Conservation (phyloP, 2,888 invertebrate genomes). For the Amphipyra tragopoginis region DNA sequence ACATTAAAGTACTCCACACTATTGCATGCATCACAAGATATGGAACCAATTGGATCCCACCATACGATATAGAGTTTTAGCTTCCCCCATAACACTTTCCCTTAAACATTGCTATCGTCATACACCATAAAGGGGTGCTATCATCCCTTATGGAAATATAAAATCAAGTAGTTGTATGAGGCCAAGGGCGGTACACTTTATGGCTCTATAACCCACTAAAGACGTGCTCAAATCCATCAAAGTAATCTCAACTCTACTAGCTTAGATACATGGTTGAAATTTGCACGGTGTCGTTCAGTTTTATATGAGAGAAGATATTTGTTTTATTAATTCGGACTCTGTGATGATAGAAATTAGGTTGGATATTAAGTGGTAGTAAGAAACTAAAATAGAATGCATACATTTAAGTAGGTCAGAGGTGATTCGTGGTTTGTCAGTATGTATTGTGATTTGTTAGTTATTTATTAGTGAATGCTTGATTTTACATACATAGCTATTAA, state of each 20-base stretch:
- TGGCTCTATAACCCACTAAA: constrained; percentile 58
- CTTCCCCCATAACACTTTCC: constrained; percentile 30
- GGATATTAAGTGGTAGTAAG: constrained; percentile 20
- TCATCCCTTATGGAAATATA: constrained; percentile 63
- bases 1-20: too few species aligned
- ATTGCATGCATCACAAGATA: too few species aligned
- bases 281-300: background rate
- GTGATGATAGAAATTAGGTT: constrained; percentile 22
- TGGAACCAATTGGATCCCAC: too few species aligned
- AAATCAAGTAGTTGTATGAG: constrained; percentile 60
- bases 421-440: constrained; percentile 41
- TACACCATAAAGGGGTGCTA: constrained; percentile 54
- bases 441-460: constrained; percentile 27
- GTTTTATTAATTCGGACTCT: constrained; percentile 45
- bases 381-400: constrained; percentile 26
- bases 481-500: too few species aligned
- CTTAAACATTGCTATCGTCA: constrained; percentile 57
- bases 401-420: constrained; percentile 18
- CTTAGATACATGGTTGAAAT: background rate
- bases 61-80: constrained; percentile 2
- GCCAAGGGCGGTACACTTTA: constrained; percentile 60
- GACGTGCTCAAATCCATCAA: constrained; percentile 10
- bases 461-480: constrained; percentile 21
- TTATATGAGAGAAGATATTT: constrained; percentile 13
- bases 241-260: constrained; percentile 13